These are phyloP conservation scores for Protonibea diacanthus DNA, from an alignment of 2,797 vertebrate species.

Conservation along the genomic window DNA sequence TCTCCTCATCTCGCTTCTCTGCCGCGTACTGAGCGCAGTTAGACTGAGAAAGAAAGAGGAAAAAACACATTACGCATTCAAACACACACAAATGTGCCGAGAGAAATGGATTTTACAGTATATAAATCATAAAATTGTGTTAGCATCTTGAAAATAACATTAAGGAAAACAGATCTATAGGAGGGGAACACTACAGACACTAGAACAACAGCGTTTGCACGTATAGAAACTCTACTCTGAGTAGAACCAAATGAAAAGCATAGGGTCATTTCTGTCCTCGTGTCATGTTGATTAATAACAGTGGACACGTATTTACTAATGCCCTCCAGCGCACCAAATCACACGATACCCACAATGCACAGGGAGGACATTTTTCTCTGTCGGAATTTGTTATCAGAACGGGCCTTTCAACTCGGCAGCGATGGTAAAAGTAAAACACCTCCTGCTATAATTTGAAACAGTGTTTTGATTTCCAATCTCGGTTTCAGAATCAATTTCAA, in stretches of 20 bases:
- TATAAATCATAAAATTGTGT: constrained; percentile 1
- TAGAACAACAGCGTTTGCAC: constrained; percentile 25
- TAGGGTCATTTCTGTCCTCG: constrained; percentile 81
- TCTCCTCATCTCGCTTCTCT: constrained; percentile 97
- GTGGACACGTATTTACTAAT: constrained; percentile 85
- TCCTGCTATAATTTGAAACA: constrained; percentile 66
- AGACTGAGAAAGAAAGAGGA: constrained; percentile 83
- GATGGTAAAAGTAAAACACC: constrained; percentile 71
- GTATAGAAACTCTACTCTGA: constrained; percentile 66
- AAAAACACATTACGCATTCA: constrained; percentile 8
- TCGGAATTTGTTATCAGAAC: constrained; percentile 86
- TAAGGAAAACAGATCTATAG: neutral
- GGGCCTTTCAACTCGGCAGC: constrained; percentile 79
- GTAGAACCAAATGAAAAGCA: constrained; percentile 79
- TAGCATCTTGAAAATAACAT: neutral
- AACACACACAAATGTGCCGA: constrained; percentile 5
- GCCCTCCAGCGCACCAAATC: constrained; percentile 81
- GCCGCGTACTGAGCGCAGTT: constrained; percentile 95
- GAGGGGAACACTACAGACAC: constrained; percentile 11
- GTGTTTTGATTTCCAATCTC: constrained; percentile 52
- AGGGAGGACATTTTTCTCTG: constrained; percentile 84
- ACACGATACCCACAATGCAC: constrained; percentile 81
- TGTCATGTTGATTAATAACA: constrained; percentile 89
- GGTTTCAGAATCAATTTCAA: constrained; percentile 46
- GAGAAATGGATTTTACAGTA: constrained; percentile 1